phyloP scores from a whole-genome alignment of 1,140 invertebrate genomes.

The Drosophila neocordata region DNA sequence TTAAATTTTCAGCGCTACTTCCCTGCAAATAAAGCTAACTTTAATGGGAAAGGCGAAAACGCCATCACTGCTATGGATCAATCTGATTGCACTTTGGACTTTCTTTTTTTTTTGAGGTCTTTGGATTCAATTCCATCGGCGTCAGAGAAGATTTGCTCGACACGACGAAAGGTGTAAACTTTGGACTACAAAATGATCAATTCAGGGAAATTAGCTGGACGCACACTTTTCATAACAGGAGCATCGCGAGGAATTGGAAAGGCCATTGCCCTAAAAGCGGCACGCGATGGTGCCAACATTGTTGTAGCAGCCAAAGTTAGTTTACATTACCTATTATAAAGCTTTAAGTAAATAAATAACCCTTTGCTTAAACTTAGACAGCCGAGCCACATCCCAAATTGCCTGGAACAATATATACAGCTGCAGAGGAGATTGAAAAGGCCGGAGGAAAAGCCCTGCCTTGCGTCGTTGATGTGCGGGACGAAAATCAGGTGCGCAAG shows the following conservation, averaged over 20 bases:
- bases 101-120: slow-evolving; percentile 59
- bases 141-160: slow-evolving; percentile 31
- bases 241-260: slow-evolving; percentile 99
- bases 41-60: neutral
- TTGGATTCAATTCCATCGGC: slow-evolving; percentile 17
- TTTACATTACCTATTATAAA: neutral
- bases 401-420: slow-evolving; percentile 98
- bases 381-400: slow-evolving; percentile 97
- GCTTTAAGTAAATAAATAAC: neutral
- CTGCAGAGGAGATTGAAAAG: slow-evolving; percentile 95
- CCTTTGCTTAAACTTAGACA: slow-evolving; percentile 84
- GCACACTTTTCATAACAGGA: slow-evolving; percentile 97
- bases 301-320: slow-evolving; percentile 93
- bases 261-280: slow-evolving; percentile 96
- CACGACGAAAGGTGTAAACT: slow-evolving; percentile 28
- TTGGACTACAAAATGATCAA: slow-evolving; percentile 82
- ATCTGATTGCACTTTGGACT: slow-evolving; percentile 75
- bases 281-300: slow-evolving; percentile 97
- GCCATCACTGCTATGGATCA: slow-evolving; percentile 25
- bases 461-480: slow-evolving; percentile 96
- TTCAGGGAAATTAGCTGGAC: slow-evolving; percentile 92
- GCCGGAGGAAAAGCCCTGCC: slow-evolving; percentile 92
- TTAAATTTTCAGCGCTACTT: neutral
- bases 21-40: neutral
- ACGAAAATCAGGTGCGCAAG: slow-evolving; percentile 91